Percentiles rank a stretch among this genome's conserved stretches.
Evolutionary conservation across 2,797 vertebrate genomes (phyloP).

Genomic region (Australoheros facetus): DNA sequence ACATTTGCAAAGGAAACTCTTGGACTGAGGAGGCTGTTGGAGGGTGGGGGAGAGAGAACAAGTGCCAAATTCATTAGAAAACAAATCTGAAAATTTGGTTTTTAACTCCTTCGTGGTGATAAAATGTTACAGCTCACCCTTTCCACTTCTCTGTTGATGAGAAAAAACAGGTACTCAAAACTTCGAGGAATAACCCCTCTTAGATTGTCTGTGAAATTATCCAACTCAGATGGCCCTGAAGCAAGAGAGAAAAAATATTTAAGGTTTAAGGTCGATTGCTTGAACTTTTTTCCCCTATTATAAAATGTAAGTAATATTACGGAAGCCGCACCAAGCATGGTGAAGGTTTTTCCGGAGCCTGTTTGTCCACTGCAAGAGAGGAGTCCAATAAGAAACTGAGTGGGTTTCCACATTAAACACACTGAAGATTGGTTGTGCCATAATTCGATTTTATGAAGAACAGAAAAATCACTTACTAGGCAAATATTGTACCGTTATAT

Average conservation of each 20-base stretch:
- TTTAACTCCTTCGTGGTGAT: neutral
- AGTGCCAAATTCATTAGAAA: neutral
- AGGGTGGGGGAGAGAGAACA: constrained; percentile 4
- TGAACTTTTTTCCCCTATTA: neutral
- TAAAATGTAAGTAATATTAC: neutral
- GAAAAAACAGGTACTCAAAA: constrained; percentile 96
- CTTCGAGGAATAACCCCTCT: constrained; percentile 96
- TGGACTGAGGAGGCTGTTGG: constrained; percentile 84
- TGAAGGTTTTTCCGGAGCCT: constrained; percentile 97
- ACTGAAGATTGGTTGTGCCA: neutral
- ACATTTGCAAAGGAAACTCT: constrained; percentile 96
- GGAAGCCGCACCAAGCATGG: constrained; percentile 91
- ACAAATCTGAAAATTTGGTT: neutral
- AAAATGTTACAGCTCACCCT: constrained; percentile 76
- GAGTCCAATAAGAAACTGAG: neutral
- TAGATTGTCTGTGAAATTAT: constrained; percentile 92
- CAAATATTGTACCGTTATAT: constrained; percentile 98
- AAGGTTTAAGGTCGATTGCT: neutral
- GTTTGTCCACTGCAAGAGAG: constrained; percentile 88
- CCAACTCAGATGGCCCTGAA: constrained; percentile 91
- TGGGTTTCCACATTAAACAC: neutral
- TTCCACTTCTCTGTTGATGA: constrained; percentile 93
- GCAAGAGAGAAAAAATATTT: neutral
- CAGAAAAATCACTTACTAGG: constrained; percentile 88
- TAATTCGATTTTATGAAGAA: neutral